A percentile compares a stretch with the other conserved stretches of the same genome.
phyloP scores from a whole-genome alignment of 2,888 invertebrate genomes.

The Blastobasis lacticolella region DNA sequence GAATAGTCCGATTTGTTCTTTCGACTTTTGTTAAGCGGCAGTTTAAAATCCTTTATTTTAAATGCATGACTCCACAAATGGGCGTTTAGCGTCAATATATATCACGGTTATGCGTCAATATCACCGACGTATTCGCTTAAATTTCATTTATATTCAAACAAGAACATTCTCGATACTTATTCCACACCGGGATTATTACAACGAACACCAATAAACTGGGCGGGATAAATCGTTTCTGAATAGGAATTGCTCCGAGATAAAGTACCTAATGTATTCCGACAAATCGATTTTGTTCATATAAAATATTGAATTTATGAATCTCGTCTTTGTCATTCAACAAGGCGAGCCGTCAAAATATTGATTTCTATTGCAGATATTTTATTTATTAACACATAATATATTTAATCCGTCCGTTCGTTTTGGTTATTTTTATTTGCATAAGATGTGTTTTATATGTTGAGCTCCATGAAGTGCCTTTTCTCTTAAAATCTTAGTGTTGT shows the following conservation, averaged over 20 bases:
- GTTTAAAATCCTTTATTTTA: not conserved
- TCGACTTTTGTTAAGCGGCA: not conserved
- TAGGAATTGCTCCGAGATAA: conserved; percentile 47
- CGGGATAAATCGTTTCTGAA: conserved; percentile 49
- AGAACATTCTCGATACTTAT: conserved; percentile 34
- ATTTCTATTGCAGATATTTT: conserved; percentile 39
- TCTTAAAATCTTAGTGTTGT: too few relatives aligned
- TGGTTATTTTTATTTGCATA: too few relatives aligned
- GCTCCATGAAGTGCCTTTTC: too few relatives aligned
- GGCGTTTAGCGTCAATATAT: not conserved
- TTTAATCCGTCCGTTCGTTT: conserved; percentile 1
- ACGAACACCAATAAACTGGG: conserved; percentile 36
- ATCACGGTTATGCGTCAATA: not conserved
- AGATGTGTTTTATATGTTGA: too few relatives aligned
- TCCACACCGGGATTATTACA: conserved; percentile 32
- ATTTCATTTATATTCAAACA: conserved; percentile 48
- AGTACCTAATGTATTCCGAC: conserved; percentile 33
- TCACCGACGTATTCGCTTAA: conserved; percentile 36
- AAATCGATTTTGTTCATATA: conserved; percentile 38
- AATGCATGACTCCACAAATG: not conserved
- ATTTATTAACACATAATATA: conserved; percentile 38
- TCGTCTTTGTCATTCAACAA: conserved; percentile 29
- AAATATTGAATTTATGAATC: conserved; percentile 40
- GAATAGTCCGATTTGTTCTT: too few relatives aligned
- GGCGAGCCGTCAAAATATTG: conserved; percentile 38